Base-by-base conservation (phyloP, 2,797 vertebrate species). In the Chelon labrosus region DNA sequence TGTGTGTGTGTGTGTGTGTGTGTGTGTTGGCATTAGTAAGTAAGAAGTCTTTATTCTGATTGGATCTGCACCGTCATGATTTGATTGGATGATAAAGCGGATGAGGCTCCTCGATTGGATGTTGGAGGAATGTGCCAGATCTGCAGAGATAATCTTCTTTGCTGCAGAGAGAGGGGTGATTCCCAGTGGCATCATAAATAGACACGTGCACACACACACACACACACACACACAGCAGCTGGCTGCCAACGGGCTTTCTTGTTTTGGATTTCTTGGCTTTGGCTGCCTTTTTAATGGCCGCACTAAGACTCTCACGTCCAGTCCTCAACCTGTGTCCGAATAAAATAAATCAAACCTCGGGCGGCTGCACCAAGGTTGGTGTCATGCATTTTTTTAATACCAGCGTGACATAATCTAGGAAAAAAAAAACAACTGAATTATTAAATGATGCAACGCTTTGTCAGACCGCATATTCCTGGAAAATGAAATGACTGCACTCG, bases 31-130 rank as follows among this genome's bases (percentile, higher is more conserved):
- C 41, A 57, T 79, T 62, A 70, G 79, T 76, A 25, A 73, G 88
- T 69, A 80, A 73, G 44, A 16, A 55, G 76, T 79, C 59, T 68
- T 86, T 71, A 77, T 66, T 74, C 63, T 73, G 82, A 88, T 84
- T 85, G 87, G 83, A 83, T 85, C 41, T 2, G 39, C 42, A 16
- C 20, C 42, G 53, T 39, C 10, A 10, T 38, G 55, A 69, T 78
- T 88, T 82, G 78, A 90, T 88, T 90, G 83, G 86, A 86, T 73
- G 75, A 75, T 65, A 19, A 53, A 65, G 60, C 37, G 65, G 77
- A 75, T 58, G 66, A 83, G 25, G 63, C 22, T 0, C 20, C 77
- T 74, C 79, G 78, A 89, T 85, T 86, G 86, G 88, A 79, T 57
- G 68, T 70, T 41, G 4, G 38, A 42, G 31, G 51, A 82, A 67